These are phyloP conservation scores for Oligia latruncula DNA, from an alignment of 2,888 invertebrate species.

Conservation along the genomic window DNA sequence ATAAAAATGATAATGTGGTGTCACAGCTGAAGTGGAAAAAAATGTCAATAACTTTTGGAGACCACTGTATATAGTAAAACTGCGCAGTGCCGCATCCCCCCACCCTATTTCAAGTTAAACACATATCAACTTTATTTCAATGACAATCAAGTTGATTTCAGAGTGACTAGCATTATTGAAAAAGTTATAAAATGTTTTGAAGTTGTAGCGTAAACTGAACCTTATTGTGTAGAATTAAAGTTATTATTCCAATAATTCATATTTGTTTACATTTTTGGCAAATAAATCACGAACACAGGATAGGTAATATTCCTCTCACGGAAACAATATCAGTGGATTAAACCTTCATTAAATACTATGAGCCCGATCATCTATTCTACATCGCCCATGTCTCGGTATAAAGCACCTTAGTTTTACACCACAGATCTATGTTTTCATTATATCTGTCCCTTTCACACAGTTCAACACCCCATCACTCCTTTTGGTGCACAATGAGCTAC, in stretches of 20 bases:
- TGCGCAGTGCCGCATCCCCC: too few relatives aligned
- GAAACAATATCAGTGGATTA: neutral
- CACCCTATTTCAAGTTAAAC: too few relatives aligned
- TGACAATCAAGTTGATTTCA: too few relatives aligned
- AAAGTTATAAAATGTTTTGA: too few relatives aligned
- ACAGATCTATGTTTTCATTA: too few relatives aligned
- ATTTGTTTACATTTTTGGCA: too few relatives aligned
- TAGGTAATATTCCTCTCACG: neutral
- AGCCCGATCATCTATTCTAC: neutral
- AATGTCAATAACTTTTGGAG: neutral
- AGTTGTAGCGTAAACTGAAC: too few relatives aligned
- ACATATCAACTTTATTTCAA: too few relatives aligned
- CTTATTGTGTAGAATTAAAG: too few relatives aligned
- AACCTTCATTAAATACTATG: neutral
- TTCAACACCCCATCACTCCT: neutral
- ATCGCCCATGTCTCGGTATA: neutral
- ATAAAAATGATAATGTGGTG: neutral
- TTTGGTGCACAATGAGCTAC: neutral
- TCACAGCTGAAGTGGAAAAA: neutral
- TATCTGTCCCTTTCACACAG: neutral
- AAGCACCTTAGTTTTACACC: neutral
- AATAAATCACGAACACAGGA: too few relatives aligned
- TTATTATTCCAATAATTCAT: too few relatives aligned
- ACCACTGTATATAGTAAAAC: neutral
- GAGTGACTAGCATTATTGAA: too few relatives aligned